Percentiles rank a stretch among this genome's conserved stretches.
phyloP scores from a whole-genome alignment of 2,797 vertebrate genomes.

The Chaetophractus vellerosus region DNA sequence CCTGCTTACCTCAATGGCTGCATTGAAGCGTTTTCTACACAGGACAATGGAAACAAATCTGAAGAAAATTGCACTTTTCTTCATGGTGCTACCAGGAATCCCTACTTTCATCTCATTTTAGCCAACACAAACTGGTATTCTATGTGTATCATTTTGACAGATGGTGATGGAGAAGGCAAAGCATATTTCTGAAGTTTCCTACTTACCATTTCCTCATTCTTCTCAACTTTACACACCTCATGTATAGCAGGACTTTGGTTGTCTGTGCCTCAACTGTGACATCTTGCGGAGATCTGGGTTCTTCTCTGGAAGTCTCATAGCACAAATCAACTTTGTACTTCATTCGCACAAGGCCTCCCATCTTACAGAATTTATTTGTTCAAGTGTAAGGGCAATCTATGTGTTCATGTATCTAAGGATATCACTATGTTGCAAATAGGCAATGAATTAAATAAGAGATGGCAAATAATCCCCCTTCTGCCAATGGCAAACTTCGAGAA shows the following conservation, averaged over 20 bases:
- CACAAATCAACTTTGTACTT: background rate
- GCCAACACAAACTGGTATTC: background rate
- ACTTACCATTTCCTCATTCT: background rate
- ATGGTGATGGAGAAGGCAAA: background rate
- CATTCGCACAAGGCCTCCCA: constrained; percentile 12
- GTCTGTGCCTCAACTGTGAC: background rate
- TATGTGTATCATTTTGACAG: background rate
- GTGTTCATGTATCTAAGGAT: background rate
- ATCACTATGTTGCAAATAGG: background rate
- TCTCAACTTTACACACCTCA: background rate
- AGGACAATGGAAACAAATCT: constrained; percentile 25
- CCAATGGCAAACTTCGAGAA: background rate
- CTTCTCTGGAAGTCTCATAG: background rate
- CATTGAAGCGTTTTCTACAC: background rate
- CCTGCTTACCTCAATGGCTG: background rate
- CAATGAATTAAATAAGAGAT: background rate
- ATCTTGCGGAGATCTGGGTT: background rate
- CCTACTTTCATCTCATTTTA: background rate
- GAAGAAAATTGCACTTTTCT: constrained; percentile 23
- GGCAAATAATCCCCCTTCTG: background rate
- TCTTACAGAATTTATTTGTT: background rate
- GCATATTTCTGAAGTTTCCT: background rate
- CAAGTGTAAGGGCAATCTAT: background rate
- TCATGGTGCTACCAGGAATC: background rate
- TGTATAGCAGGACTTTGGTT: background rate